Evolutionary conservation across 2,113 vertebrate genomes (phyloP).

Genomic region (Saccopteryx leptura): DNA sequence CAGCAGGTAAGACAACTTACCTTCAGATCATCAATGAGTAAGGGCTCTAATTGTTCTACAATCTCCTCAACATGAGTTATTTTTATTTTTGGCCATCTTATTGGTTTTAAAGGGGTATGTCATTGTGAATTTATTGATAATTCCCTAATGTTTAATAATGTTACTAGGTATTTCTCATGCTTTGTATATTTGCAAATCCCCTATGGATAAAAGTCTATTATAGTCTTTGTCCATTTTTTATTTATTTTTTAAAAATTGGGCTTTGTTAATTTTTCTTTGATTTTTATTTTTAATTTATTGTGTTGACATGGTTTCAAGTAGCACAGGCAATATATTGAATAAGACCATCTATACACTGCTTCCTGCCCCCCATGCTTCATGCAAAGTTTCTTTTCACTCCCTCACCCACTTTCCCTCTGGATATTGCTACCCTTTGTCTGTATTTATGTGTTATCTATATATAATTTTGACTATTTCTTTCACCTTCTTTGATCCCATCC

Average conservation of each 20-base stretch:
- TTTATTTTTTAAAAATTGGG: background rate
- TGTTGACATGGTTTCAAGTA: too few relatives aligned
- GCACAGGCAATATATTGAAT: too few relatives aligned
- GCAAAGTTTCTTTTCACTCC: too few relatives aligned
- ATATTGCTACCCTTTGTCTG: too few relatives aligned
- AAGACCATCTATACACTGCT: too few relatives aligned
- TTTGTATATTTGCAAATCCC: background rate
- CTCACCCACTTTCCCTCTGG: too few relatives aligned
- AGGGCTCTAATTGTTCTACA: background rate
- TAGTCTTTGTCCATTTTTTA: background rate
- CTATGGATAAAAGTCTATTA: background rate
- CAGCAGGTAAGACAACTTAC: background rate
- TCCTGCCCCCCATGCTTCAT: too few relatives aligned
- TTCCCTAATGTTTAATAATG: background rate
- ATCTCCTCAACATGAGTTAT: background rate
- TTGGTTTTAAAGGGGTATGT: background rate
- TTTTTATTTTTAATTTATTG: background rate
- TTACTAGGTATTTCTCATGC: background rate
- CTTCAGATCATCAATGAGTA: background rate
- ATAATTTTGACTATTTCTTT: too few relatives aligned
- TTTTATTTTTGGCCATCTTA: background rate
- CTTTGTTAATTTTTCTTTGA: background rate
- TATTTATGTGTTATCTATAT: too few relatives aligned
- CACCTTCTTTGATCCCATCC: too few relatives aligned
- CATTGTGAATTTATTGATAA: background rate